Evolutionary conservation across 2,888 invertebrate species (phyloP).

Genomic region (Lottia gigantea): DNA sequence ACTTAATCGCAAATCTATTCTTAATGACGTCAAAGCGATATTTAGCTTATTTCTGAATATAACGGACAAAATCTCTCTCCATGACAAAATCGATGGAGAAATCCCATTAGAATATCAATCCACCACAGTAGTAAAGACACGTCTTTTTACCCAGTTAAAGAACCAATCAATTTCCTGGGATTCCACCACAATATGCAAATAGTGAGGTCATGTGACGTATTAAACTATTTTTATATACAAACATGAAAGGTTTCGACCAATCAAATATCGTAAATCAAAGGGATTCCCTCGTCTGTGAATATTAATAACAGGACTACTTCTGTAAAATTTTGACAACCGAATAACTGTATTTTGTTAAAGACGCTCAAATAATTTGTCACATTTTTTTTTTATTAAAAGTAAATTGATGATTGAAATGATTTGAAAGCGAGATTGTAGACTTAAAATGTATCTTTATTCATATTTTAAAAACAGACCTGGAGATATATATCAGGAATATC

Average conservation of each 20-base stretch:
- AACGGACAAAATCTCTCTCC: too few relatives aligned
- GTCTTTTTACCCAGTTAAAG: conserved; percentile 27
- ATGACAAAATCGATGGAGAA: too few relatives aligned
- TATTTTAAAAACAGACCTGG: too few relatives aligned
- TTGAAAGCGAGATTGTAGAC: too few relatives aligned
- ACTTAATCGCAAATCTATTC: background rate
- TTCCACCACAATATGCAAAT: conserved; percentile 14
- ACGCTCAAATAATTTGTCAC: too few relatives aligned
- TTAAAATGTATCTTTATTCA: too few relatives aligned
- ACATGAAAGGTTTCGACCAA: background rate
- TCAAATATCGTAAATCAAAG: background rate
- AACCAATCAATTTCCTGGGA: conserved; percentile 33
- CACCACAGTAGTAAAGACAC: conserved; percentile 41
- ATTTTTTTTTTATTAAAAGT: too few relatives aligned
- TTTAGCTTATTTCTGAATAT: too few relatives aligned
- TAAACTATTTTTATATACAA: conserved; percentile 4
- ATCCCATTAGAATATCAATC: conserved; percentile 18
- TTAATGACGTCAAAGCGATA: background rate
- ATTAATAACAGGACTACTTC: background rate
- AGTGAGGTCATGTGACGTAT: background rate
- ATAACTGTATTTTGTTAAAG: too few relatives aligned
- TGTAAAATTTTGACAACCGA: background rate
- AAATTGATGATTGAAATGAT: too few relatives aligned
- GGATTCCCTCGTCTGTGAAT: background rate
- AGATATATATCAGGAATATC: too few relatives aligned